Evolutionary conservation across 2,888 invertebrate species (phyloP).

Genomic region (Sphecodes monilicornis): DNA sequence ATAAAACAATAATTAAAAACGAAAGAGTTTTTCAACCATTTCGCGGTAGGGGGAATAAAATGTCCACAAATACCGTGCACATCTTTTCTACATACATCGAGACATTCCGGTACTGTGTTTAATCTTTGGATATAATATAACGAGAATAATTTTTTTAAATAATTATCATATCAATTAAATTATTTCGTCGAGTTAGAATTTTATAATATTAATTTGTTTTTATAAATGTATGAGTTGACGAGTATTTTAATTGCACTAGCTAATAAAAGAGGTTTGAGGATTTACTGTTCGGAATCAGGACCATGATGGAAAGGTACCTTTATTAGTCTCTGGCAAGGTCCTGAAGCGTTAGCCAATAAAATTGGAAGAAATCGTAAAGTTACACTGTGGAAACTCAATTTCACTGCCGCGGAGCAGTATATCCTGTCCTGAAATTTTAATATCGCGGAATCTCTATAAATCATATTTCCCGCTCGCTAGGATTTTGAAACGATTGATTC

Average conservation of each 20-base stretch:
- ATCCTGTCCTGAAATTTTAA: slow-evolving; percentile 50
- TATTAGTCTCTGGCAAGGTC: background rate
- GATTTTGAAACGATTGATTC: slow-evolving; percentile 51
- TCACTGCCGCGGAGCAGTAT: slow-evolving; percentile 18
- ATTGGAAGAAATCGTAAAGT: slow-evolving; percentile 56
- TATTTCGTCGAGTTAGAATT: background rate
- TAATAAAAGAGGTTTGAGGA: background rate
- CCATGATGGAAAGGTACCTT: background rate
- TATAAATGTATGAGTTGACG: background rate
- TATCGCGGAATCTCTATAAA: slow-evolving; percentile 39
- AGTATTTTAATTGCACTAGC: background rate
- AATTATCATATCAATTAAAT: background rate
- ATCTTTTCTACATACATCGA: background rate
- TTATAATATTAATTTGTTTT: background rate
- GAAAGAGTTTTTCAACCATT: background rate
- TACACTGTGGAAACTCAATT: slow-evolving; percentile 45
- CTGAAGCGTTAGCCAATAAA: slow-evolving; percentile 52
- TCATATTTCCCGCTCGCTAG: slow-evolving; percentile 30
- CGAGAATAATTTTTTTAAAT: background rate
- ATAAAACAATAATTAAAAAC: background rate
- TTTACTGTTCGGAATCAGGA: background rate
- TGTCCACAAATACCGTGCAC: too few relatives aligned
- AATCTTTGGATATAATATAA: background rate
- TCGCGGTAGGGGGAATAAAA: background rate
- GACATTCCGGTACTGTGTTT: background rate